Base-by-base conservation (phyloP, 2,888 invertebrate genomes). In the Bugulina stolonifera region DNA sequence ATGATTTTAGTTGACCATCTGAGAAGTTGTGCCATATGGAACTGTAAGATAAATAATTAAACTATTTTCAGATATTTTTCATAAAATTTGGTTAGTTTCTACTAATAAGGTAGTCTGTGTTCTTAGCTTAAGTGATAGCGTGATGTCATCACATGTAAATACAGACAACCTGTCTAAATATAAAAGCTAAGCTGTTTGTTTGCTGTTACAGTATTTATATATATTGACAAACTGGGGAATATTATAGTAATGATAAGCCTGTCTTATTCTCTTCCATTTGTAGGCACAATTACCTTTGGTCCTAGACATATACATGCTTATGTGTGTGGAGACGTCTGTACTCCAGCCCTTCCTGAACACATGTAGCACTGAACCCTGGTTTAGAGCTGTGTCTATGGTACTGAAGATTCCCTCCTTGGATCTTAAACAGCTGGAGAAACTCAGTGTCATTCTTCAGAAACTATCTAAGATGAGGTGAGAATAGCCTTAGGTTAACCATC, bases 371-470 rank as follows among this genome's bases (percentile, higher is more conserved):
- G 83, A 82, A 74, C 72, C 75, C 1, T 83, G 82, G 80, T 83
- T 83, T 77, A 78, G 81, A 54, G 78, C 80, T 0, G 77, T 80
- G 58, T 79, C 82, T 71, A 78, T 82, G 79, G 78, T 82, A 5
- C 76, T 83, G 18, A 74, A 81, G 70, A 79, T 80, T 25, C 80
- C 81, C 1, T 75, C 78, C 55, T 77, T 79, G 32, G 82, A 82
- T 71, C 73, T 76, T 35, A 80, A 79, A 73, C 75, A 81, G 18
- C 75, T 80, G 57, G 83, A 83, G 74, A 80, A 81, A 74, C 77
- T 83, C 73, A 81, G 81, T 74, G 81, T 83, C 69, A 76, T 83
- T 35, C 78, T 82, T 1, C 82, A 82, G 75, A 83, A 83, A 75
- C 76, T 83, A 27, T 82, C 83, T 5, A 83, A 82, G 74, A 76